These are phyloP conservation scores for Mormyrops boulengeri DNA, from an alignment of 2,797 vertebrate genomes.

Conservation along the genomic window DNA sequence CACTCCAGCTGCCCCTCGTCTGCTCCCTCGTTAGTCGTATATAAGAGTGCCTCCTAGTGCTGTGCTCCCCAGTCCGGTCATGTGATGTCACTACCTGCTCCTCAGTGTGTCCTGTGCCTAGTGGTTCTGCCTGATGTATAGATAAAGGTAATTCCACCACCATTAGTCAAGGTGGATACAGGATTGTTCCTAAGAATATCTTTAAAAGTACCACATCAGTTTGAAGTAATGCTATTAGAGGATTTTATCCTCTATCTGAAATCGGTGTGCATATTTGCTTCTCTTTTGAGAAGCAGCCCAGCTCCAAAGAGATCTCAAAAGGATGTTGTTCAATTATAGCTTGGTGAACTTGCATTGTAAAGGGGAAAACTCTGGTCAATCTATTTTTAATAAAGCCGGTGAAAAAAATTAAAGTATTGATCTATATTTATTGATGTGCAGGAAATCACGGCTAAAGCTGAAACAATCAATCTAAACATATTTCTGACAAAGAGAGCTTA, in stretches of 20 bases:
- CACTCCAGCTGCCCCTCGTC: background rate
- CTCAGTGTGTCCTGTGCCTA: background rate
- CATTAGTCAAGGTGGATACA: background rate
- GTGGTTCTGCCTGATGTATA: background rate
- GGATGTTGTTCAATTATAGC: constrained; percentile 70
- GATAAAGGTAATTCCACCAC: background rate
- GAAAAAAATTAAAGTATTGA: constrained; percentile 82
- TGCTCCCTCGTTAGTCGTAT: background rate
- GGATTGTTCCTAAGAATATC: background rate
- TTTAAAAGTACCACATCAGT: background rate
- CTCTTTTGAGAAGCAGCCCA: constrained; percentile 37
- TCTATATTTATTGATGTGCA: constrained; percentile 84
- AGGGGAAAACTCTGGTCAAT: constrained; percentile 67
- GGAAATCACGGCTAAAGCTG: constrained; percentile 85
- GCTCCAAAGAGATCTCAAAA: constrained; percentile 62
- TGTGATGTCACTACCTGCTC: background rate
- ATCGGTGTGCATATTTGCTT: background rate
- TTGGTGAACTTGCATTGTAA: constrained; percentile 73
- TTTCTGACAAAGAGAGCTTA: constrained; percentile 79
- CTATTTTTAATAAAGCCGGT: constrained; percentile 82
- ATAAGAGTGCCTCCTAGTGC: background rate
- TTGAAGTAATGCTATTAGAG: background rate
- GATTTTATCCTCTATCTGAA: background rate
- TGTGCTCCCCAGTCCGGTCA: background rate
- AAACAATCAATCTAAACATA: constrained; percentile 93